These are phyloP conservation scores for Sylvilagus floridanus DNA, from an alignment of 2,797 vertebrate genomes.

Conservation along the genomic window DNA sequence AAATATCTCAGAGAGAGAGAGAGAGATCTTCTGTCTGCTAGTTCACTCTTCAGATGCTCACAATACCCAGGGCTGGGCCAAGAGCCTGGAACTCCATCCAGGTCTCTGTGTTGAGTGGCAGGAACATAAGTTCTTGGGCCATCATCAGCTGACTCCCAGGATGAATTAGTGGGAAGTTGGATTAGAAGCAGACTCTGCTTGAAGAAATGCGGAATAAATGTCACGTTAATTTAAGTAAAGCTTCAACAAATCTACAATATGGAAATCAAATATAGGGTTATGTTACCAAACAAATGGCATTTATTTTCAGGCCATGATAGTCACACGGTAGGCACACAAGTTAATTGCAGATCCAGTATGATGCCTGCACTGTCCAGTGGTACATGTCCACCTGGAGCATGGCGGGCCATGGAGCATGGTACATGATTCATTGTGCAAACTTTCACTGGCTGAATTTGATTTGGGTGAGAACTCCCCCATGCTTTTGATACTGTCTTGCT, in stretches of 20 bases:
- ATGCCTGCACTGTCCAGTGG: background rate
- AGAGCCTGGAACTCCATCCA: no score
- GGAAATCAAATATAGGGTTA: background rate
- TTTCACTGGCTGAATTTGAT: background rate
- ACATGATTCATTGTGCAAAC: background rate
- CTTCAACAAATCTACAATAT: background rate
- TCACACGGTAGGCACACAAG: background rate
- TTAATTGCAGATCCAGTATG: background rate
- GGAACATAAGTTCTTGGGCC: no score
- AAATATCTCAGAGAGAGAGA: no score
- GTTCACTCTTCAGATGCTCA: no score
- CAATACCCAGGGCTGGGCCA: no score
- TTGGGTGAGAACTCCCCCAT: background rate
- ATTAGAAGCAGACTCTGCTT: background rate
- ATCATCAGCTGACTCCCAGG: no score
- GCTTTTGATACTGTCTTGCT: background rate
- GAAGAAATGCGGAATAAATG: background rate
- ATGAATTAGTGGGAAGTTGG: no score
- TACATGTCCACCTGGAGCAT: background rate
- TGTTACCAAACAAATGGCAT: background rate
- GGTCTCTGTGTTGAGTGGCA: no score
- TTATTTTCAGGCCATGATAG: background rate
- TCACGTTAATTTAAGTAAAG: background rate
- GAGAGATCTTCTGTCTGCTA: no score
- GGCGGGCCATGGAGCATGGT: background rate